These are phyloP conservation scores for Campylomormyrus tamandua DNA, from an alignment of 2,113 vertebrate genomes.

Conservation along the genomic window DNA sequence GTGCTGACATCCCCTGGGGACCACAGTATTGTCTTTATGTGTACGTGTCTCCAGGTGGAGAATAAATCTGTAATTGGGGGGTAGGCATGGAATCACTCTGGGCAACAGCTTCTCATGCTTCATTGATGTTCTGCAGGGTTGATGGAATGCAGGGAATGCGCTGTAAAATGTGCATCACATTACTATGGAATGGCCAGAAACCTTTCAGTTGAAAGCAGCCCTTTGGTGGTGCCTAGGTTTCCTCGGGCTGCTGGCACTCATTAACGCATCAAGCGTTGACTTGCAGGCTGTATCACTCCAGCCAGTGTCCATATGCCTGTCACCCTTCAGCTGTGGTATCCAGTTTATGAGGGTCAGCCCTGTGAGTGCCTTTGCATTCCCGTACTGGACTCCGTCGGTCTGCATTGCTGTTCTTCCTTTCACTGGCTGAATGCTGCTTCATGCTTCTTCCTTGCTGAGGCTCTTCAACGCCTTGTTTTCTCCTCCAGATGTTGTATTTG, in stretches of 20 bases:
- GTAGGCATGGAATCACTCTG: background rate
- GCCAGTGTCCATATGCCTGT: background rate
- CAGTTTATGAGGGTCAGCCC: background rate
- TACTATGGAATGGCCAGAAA: background rate
- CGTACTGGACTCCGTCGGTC: background rate
- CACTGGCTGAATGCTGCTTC: background rate
- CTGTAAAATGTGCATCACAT: background rate
- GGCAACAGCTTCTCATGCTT: background rate
- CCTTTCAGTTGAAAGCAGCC: background rate
- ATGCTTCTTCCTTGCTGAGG: background rate
- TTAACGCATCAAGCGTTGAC: background rate
- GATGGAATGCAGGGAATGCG: background rate
- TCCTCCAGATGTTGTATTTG: background rate
- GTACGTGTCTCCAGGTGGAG: background rate
- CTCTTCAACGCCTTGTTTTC: background rate
- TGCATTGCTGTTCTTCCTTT: background rate
- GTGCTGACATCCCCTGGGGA: background rate
- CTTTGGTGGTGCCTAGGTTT: background rate
- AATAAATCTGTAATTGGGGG: background rate
- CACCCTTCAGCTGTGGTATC: background rate
- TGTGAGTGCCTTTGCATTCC: background rate
- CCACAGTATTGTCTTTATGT: background rate
- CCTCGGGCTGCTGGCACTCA: background rate
- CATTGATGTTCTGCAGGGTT: background rate
- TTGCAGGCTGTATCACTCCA: background rate